phyloP scores from a whole-genome alignment of 2,888 invertebrate genomes.

The Drosophila birchii region DNA sequence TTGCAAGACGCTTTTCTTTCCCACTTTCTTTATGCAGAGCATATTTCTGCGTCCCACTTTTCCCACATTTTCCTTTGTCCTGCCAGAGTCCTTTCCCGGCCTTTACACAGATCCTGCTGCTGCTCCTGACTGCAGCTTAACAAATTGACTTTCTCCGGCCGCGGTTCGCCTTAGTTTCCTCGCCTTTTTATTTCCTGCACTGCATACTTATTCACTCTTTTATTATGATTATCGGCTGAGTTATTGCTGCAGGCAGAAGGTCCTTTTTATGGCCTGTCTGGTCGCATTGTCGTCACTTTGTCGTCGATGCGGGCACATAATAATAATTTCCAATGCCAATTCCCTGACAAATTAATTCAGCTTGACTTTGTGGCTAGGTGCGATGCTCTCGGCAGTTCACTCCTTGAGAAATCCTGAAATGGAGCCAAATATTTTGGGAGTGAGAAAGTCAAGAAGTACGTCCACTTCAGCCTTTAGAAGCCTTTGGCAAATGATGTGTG shows the following conservation, averaged over 20 bases:
- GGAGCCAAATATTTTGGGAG: background rate
- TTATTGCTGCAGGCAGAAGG: constrained; percentile 73
- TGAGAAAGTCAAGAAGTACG: background rate
- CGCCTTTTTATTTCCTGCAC: constrained; percentile 34
- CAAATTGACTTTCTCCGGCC: constrained; percentile 78
- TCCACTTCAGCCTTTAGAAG: background rate
- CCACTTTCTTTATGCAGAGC: constrained; percentile 44
- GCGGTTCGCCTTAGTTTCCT: constrained; percentile 63
- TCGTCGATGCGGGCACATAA: constrained; percentile 63
- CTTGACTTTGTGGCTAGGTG: constrained; percentile 40
- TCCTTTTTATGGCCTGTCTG: constrained; percentile 64
- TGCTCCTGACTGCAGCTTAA: constrained; percentile 69
- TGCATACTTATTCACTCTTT: constrained; percentile 64
- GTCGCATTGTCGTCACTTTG: constrained; percentile 74
- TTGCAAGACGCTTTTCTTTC: constrained; percentile 11
- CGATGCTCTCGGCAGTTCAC: background rate
- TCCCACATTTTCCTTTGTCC: constrained; percentile 24
- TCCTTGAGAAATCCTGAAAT: background rate
- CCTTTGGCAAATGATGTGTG: constrained; percentile 40
- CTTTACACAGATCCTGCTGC: constrained; percentile 25
- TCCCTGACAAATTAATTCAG: constrained; percentile 67
- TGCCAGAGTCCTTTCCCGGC: constrained; percentile 12
- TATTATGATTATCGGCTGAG: constrained; percentile 78
- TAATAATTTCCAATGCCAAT: constrained; percentile 65
- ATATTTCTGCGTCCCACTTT: constrained; percentile 65